Conservation (phyloP, 2,888 invertebrate genomes). For the Meiosimyza platycephala region DNA sequence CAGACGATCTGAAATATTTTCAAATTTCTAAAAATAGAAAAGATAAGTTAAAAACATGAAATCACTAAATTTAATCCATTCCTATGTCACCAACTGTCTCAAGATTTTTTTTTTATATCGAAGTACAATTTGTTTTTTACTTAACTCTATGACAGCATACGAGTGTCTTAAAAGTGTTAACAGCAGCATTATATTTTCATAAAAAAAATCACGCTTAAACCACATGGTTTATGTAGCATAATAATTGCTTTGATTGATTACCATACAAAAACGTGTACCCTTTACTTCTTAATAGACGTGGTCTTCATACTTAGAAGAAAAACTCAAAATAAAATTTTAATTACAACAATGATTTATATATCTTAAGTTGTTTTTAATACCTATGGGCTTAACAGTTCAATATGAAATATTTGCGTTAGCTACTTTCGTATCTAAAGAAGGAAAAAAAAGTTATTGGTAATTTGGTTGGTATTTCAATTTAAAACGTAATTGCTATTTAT, state of each 20-base stretch:
- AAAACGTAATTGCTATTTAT: no score
- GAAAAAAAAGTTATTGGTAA: no score
- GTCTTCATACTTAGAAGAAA: not conserved
- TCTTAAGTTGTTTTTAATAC: conserved; percentile 26
- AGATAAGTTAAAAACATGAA: no score
- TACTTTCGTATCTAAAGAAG: no score
- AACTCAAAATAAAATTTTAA: not conserved
- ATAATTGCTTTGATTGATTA: conserved; percentile 23
- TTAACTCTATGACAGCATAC: no score
- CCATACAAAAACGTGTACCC: not conserved
- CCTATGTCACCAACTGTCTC: no score
- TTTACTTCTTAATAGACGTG: not conserved
- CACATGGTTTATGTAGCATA: conserved; percentile 21
- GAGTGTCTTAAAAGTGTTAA: not conserved
- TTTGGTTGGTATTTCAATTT: no score
- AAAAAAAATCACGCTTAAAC: conserved; percentile 11
- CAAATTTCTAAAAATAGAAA: no score
- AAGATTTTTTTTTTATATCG: no score
- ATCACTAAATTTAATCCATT: no score
- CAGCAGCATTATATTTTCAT: not conserved
- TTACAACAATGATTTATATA: not conserved
- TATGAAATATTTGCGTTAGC: not conserved
- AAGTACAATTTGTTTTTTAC: no score
- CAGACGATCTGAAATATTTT: no score
- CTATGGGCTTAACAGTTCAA: conserved; percentile 3